Evolutionary conservation across 2,797 vertebrate genomes (phyloP), one percentile per base, ranked within the genome.

Genomic region (Oryzias sinensis): DNA sequence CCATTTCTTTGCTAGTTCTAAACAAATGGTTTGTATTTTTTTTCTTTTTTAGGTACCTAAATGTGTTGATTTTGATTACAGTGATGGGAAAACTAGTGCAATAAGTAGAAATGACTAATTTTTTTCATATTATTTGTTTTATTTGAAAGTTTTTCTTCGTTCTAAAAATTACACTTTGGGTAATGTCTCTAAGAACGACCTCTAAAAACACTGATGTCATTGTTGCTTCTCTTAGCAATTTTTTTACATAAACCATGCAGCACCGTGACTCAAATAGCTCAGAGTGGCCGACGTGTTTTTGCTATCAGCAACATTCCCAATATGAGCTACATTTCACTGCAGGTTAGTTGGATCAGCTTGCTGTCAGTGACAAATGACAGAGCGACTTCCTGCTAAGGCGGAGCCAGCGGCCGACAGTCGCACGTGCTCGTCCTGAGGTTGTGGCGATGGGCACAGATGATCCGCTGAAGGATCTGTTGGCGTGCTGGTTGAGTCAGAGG

Each of bases 211-310:
- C 86, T 81, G 79, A 84, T 77, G 75, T 51, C 56, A 25, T 33
- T 43, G 58, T 68, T 66, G 70, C 80, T 78, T 84, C 80, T 84
- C 68, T 86, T 84, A 76, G 80, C 61, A 61, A 9, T 14, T 50
- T 77, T 74, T 77, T 74, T 79, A 72, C 79, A 78, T 80, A 69
- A 79, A 71, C 70, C 45, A 33, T 54, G 37, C 70, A 59, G 47
- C 51, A 59, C 85, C 74, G 62, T 87, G 87, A 89, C 80, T 90
- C 87, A 86, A 83, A 87, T 72, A 25, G 80, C 86, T 61, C 7
- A 56, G 70, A 77, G 77, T 79, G 43, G 46, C 61, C 62, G 42
- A 54, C n/a, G 56, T 59, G 67, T 33, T 60, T 47, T 82, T 78
- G 74, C 84, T 73, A 70, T 71, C 62, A 78, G 79, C 72, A 2